Base-by-base conservation (phyloP, 2,113 vertebrate genomes). In the Tachysurus vachellii region DNA sequence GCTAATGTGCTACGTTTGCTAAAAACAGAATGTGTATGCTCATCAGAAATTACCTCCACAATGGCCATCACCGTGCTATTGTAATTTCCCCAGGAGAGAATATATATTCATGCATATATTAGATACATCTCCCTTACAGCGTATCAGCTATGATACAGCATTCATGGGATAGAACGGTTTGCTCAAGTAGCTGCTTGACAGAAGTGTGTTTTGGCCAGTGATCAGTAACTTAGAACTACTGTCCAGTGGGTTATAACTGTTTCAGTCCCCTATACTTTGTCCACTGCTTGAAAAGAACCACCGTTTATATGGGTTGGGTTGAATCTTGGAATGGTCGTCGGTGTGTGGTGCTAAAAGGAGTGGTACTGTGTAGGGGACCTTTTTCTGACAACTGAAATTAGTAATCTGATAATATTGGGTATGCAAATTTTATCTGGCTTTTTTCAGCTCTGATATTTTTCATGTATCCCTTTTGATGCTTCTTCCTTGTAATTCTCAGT, bases 11-110 rank as follows among this genome's bases (percentile, higher is more conserved):
- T 19, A 42, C 3, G 44, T 53, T 66, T 53, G 47, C 80, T 73
- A 10, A 73, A 64, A 59, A 80, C n/a, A 28, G 56, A 70, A 81
- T 57, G 64, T 71, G 62, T 14, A 19, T 71, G 64, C 31, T 23
- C 79, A 81, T 84, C 82, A 84, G 21, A 84, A 68, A 56, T 71
- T 53, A 56, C 82, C 68, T 71, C 66, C 36, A 14, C 66, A 84
- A 42, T 71, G 66, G 56, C 44, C 62, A 31, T 36, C 9, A 36
- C 54, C 5, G 79, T 59, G 31, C 31, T 59, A 10, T 26, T 26
- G 31, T 44, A 57, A 57, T 80, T 80, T 57, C n/a, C 77, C 31
- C 28, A 10, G 28, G 42, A 42, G 12, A 61, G 10, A 19, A 42
- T 61, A 26, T 61, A 4, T 42, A 14, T 16, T 36, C 57, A 26